A percentile compares a stretch with the other conserved stretches of the same genome.
These are phyloP conservation scores for Camponotus vicinus DNA, from an alignment of 1,140 invertebrate species.

Conservation along the genomic window DNA sequence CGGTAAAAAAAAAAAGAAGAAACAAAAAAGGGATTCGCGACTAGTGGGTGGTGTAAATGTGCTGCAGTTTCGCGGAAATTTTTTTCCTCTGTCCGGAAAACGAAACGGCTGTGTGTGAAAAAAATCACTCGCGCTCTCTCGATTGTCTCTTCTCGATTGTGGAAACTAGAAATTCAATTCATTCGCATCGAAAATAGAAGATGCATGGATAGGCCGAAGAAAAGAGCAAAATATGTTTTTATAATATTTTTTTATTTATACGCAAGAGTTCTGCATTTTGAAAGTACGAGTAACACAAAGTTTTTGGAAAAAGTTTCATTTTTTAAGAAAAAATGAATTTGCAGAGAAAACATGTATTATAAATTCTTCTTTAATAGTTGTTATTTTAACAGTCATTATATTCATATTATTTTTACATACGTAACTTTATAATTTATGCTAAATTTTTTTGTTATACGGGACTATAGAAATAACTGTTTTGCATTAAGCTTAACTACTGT, in stretches of 20 bases:
- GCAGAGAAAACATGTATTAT: not conserved
- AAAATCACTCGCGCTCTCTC: conserved; percentile 32
- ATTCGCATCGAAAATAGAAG: not conserved
- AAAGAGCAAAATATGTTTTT: conserved; percentile 5
- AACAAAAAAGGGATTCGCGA: conserved; percentile 67
- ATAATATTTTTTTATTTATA: not conserved
- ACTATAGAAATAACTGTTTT: conserved; percentile 14
- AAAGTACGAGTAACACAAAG: not conserved
- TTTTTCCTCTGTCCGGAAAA: conserved; percentile 44
- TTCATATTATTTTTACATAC: conserved; percentile 5
- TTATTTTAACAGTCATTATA: not conserved
- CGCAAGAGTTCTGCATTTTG: not conserved
- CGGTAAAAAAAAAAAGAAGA: conserved; percentile 66
- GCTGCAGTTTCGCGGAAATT: conserved; percentile 40
- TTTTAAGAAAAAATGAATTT: too few relatives aligned
- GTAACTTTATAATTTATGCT: conserved; percentile 16
- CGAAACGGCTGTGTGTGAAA: conserved; percentile 22
- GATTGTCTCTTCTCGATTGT: conserved; percentile 13
- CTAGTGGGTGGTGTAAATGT: conserved; percentile 50
- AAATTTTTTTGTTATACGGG: not conserved
- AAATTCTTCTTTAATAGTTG: not conserved
- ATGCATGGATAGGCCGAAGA: not conserved
- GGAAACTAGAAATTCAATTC: conserved; percentile 36
- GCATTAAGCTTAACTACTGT: not conserved
- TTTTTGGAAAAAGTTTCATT: not conserved